Base-by-base conservation (phyloP, 2,113 vertebrate genomes). In the Brienomyrus longianalis region DNA sequence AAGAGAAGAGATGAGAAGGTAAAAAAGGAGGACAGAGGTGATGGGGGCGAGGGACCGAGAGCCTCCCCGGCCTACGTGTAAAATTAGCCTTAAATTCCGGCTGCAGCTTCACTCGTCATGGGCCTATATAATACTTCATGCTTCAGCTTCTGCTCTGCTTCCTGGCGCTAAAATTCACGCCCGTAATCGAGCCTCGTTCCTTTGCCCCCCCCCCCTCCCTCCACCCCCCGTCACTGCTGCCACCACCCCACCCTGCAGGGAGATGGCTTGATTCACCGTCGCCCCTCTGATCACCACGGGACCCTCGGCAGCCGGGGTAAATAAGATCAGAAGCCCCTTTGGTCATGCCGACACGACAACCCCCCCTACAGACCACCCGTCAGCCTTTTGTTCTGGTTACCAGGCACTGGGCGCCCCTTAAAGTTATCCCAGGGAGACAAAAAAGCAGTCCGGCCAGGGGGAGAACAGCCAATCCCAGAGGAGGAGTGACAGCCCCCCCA, bases 311-410 rank as follows among this genome's bases (percentile, higher is more conserved):
- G 5, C 10, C 6, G 48, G 88, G 10, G 87, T 77, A 89, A 92
- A 92, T 92, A n/a, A 23, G 83, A 86, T 86, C 83, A 86, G 83
- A 50, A 47, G 74, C 88, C 91, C 88, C 92, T 94, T 94, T 95
- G 93, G 94, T 93, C 89, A 89, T 93, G 93, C 94, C 93, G 92
- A 95, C 92, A 91, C 92, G 92, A 87, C 39, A 31, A 92, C 88
- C 92, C 88, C 92, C 93, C 95, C 92, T 90, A 94, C 94, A 95
- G 94, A 94, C 93, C 91, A 92, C 92, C 88, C 92, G 88, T 62
- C 88, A 74, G 90, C 93, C 93, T 91, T 92, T 93, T 93, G 90
- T 94, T 93, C 84, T 90, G 90, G 90, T 90, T 92, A 90, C 91
- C 93, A 92, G 90, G 92, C 93, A 88, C 92, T 94, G 93, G 94